Percentiles rank a stretch among this genome's conserved stretches.
phyloP scores from a whole-genome alignment of 2,797 vertebrate genomes.

The Poecilia velifera region DNA sequence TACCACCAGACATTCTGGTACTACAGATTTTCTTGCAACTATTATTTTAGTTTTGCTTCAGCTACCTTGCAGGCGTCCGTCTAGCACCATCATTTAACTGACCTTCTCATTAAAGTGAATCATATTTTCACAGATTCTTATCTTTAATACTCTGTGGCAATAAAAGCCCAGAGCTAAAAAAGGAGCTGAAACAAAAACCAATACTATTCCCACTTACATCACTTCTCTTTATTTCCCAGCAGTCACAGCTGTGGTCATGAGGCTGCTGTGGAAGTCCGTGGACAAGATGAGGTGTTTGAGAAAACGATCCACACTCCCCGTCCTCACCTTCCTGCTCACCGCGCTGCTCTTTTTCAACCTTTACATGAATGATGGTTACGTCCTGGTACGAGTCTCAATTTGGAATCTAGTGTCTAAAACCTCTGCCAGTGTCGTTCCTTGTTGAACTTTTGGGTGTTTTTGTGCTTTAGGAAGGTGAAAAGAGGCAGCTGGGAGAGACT shows the following conservation, averaged over 20 bases:
- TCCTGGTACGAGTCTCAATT: slow-evolving; percentile 85
- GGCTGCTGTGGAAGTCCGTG: slow-evolving; percentile 82
- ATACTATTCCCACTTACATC: neutral
- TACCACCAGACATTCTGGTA: neutral
- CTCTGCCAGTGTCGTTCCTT: neutral
- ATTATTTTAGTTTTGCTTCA: neutral
- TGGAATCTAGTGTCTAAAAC: neutral
- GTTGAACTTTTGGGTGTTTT: neutral
- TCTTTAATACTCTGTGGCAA: slow-evolving; percentile 10
- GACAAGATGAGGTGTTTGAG: slow-evolving; percentile 97
- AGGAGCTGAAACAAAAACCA: neutral
- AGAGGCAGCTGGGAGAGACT: slow-evolving; percentile 87
- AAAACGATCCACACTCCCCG: slow-evolving; percentile 90
- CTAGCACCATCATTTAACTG: neutral
- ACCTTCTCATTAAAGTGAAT: neutral
- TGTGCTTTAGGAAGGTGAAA: slow-evolving; percentile 87
- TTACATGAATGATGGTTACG: slow-evolving; percentile 92
- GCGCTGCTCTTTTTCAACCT: slow-evolving; percentile 93
- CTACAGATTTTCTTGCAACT: neutral
- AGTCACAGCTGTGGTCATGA: slow-evolving; percentile 75
- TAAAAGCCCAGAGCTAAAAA: neutral
- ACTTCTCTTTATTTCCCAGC: slow-evolving; percentile 42
- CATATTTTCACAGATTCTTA: neutral
- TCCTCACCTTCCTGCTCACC: slow-evolving; percentile 89
- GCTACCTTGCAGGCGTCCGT: neutral